Conservation (phyloP, 2,797 vertebrate genomes). For the Euthynnus affinis region DNA sequence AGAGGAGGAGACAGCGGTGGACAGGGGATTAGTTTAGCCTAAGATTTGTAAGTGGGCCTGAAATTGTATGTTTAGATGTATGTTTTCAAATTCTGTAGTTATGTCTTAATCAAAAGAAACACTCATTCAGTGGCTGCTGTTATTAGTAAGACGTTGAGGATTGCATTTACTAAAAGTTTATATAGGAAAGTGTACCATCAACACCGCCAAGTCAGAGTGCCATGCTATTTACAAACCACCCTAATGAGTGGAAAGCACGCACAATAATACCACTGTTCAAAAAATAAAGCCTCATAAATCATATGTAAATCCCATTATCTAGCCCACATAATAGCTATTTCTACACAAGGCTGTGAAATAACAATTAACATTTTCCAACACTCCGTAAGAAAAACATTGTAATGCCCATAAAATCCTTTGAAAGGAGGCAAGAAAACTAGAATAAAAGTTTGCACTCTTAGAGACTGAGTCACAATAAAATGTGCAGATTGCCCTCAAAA, state of each 20-base stretch:
- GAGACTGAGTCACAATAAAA: slow-evolving; percentile 25
- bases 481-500: slow-evolving; percentile 38
- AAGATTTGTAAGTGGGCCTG: slow-evolving; percentile 13
- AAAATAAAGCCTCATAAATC: slow-evolving; percentile 38
- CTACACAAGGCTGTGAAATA: slow-evolving; percentile 26
- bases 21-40: slow-evolving; percentile 30
- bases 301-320: slow-evolving; percentile 35
- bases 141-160: neutral
- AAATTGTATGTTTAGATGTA: slow-evolving; percentile 26
- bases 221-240: slow-evolving; percentile 9
- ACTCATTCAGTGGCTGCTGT: neutral
- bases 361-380: slow-evolving; percentile 23
- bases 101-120: neutral
- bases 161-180: slow-evolving; percentile 8
- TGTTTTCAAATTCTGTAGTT: neutral
- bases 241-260: slow-evolving; percentile 23
- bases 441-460: slow-evolving; percentile 26
- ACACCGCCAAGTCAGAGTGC: slow-evolving; percentile 13
- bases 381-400: neutral
- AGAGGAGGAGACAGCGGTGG: slow-evolving; percentile 28
- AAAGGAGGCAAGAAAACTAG: slow-evolving; percentile 14
- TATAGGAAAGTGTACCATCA: neutral
- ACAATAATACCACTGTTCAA: slow-evolving; percentile 30
- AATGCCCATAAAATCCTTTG: slow-evolving; percentile 20
- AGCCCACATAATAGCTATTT: slow-evolving; percentile 30